Evolutionary conservation across 2,797 vertebrate genomes (phyloP).

Genomic region (Syndactyla subalaris): DNA sequence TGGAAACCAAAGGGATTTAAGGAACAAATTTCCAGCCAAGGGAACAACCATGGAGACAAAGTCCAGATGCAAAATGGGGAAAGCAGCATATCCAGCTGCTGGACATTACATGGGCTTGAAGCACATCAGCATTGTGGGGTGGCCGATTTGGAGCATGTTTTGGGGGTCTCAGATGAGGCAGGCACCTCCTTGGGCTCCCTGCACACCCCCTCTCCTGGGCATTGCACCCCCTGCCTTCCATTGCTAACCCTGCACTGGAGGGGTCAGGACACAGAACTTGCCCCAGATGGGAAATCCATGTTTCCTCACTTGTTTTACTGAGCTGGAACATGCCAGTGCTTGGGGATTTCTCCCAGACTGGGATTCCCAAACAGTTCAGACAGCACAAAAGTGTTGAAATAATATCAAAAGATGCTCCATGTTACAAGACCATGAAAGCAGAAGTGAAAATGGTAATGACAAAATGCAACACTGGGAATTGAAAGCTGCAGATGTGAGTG

Average conservation of each 20-base stretch:
- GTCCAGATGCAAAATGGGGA: neutral
- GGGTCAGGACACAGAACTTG: neutral
- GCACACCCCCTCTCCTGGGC: neutral
- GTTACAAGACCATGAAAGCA: accelerated
- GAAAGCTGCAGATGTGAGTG: neutral
- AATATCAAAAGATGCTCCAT: accelerated
- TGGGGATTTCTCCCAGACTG: neutral
- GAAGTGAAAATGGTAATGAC: neutral
- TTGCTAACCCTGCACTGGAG: no score
- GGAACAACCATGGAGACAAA: neutral
- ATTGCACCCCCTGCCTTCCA: neutral
- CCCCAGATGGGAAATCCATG: neutral
- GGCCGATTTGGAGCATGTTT: neutral
- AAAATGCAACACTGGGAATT: neutral
- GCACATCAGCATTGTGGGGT: accelerated
- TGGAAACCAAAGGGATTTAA: neutral
- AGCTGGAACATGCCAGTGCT: neutral
- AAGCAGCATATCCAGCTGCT: neutral
- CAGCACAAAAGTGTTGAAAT: neutral
- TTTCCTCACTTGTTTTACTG: neutral
- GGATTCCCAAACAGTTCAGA: neutral
- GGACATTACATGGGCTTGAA: accelerated
- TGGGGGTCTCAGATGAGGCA: neutral
- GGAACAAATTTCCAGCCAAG: neutral
- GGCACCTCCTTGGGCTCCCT: neutral